phyloP scores from a whole-genome alignment of 1,140 invertebrate genomes.

The Idris sp. region DNA sequence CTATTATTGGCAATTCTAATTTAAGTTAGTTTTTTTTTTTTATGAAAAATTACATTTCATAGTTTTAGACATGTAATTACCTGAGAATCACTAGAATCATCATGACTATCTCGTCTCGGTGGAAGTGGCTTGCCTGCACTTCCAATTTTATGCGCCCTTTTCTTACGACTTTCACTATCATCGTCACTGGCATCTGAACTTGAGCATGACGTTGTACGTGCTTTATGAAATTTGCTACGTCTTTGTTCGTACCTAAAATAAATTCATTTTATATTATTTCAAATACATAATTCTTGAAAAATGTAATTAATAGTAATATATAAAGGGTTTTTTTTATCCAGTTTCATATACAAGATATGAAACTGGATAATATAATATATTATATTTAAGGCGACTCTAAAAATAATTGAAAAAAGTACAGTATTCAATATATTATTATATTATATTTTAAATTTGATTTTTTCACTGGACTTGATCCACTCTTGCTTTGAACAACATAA shows the following conservation, averaged over 20 bases:
- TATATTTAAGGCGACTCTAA: no score
- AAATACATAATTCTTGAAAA: no score
- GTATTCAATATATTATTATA: no score
- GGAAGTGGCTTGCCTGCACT: conserved; percentile 80
- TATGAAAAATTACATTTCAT: no score
- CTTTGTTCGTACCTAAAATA: conserved; percentile 80
- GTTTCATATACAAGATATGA: no score
- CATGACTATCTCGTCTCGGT: conserved; percentile 85
- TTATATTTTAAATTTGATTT: no score
- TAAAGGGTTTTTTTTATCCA: no score
- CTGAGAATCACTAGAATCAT: conserved; percentile 87
- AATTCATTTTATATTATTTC: not conserved
- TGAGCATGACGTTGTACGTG: conserved; percentile 90
- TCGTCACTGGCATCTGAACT: conserved; percentile 95
- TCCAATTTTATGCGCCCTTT: conserved; percentile 85
- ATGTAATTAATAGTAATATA: no score
- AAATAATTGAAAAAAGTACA: no score
- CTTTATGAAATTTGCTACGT: conserved; percentile 85
- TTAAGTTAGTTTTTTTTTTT: not conserved
- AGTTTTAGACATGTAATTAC: conserved; percentile 13
- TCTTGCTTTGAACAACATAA: no score
- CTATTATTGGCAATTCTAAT: conserved; percentile 9
- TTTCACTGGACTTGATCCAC: no score
- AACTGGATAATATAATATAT: no score
- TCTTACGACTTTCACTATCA: conserved; percentile 89